Evolutionary conservation across 2,113 vertebrate species (phyloP).

Genomic region (Puffinus mauretanicus): DNA sequence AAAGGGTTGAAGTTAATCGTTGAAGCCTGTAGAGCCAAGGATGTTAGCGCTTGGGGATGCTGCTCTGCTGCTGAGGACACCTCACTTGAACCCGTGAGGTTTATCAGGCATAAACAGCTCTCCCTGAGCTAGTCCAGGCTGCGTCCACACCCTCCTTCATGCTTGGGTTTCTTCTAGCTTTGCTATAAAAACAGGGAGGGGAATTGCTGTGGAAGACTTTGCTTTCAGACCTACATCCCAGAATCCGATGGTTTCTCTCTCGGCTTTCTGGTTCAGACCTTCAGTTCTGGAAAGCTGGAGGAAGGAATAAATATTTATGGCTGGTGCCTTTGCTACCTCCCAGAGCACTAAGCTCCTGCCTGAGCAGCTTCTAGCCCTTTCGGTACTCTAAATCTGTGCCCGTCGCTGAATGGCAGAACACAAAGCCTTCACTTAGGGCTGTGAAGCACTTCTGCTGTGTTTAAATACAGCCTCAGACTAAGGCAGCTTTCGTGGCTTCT

Average conservation of each 20-base stretch:
- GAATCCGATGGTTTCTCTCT: background rate
- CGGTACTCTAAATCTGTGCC: rapidly evolving
- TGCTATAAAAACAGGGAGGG: background rate
- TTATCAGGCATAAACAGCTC: background rate
- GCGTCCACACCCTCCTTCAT: rapidly evolving
- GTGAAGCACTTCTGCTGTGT: too few species aligned
- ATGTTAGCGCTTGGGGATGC: rapidly evolving
- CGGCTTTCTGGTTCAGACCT: background rate
- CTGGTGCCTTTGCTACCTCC: background rate
- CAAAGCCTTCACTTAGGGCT: background rate
- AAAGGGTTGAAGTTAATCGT: rapidly evolving
- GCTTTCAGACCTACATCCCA: background rate
- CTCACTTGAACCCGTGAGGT: background rate
- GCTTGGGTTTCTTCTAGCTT: background rate
- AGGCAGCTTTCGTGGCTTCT: background rate
- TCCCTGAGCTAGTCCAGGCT: background rate
- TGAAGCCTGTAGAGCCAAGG: background rate
- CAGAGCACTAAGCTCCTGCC: background rate
- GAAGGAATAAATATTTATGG: background rate
- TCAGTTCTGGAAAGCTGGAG: background rate
- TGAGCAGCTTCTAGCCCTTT: background rate
- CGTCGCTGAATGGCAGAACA: rapidly evolving
- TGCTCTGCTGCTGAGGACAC: background rate
- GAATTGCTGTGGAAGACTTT: background rate
- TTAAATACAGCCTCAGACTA: background rate